A percentile compares a stretch with the other conserved stretches of the same genome.
These are phyloP conservation scores for Cynodonichthys magdalenae DNA, from an alignment of 2,797 vertebrate genomes.

Conservation along the genomic window DNA sequence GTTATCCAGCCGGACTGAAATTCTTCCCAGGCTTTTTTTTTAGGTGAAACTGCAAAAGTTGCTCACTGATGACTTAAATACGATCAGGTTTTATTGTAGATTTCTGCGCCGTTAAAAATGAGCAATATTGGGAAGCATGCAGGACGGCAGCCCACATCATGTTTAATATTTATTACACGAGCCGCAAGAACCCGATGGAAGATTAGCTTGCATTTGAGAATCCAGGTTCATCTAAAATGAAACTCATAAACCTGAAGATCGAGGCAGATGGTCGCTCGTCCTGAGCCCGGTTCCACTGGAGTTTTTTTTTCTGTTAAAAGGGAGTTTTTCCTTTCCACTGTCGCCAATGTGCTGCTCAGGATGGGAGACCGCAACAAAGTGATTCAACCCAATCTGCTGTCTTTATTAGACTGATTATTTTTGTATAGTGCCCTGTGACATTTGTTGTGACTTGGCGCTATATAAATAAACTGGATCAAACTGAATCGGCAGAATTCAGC, in stretches of 20 bases:
- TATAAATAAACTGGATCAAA: too few relatives aligned
- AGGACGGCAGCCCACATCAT: slow-evolving; percentile 23
- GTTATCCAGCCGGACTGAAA: slow-evolving; percentile 18
- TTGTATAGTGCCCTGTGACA: too few relatives aligned
- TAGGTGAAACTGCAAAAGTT: slow-evolving; percentile 7
- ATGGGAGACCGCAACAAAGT: too few relatives aligned
- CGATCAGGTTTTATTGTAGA: slow-evolving; percentile 20
- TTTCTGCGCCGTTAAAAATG: slow-evolving; percentile 28
- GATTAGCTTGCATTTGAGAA: slow-evolving; percentile 15
- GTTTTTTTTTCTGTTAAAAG: too few relatives aligned
- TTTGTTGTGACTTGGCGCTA: too few relatives aligned
- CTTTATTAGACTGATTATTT: too few relatives aligned
- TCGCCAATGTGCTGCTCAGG: too few relatives aligned
- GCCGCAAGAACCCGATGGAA: slow-evolving; percentile 30
- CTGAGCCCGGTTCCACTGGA: too few relatives aligned
- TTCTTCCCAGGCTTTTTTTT: slow-evolving; percentile 12
- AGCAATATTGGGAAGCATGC: slow-evolving; percentile 61
- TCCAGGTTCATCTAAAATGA: slow-evolving; percentile 12
- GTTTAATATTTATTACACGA: slow-evolving; percentile 25
- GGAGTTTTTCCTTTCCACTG: too few relatives aligned
- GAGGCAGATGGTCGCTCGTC: too few relatives aligned
- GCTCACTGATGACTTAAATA: slow-evolving; percentile 20
- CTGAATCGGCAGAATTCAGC: slow-evolving; percentile 20
- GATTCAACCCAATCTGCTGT: too few relatives aligned
- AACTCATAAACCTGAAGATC: slow-evolving; percentile 3